A percentile compares a stretch with the other conserved stretches of the same genome.
Conservation (phyloP, 1,140 invertebrate genomes). For the Brachionus paranguensis region DNA sequence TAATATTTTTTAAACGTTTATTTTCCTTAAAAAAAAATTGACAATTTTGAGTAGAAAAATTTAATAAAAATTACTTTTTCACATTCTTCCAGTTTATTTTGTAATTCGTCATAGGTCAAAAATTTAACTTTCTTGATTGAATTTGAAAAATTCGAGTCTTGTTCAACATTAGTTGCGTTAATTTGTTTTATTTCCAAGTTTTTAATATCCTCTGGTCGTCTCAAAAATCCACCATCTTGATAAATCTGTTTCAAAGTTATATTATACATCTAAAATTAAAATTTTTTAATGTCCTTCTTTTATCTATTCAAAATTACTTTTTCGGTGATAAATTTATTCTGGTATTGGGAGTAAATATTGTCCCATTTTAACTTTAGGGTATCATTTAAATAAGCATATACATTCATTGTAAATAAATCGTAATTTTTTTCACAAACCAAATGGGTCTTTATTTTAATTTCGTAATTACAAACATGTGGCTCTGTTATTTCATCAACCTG, state of each 20-base stretch:
- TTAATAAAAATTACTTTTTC: neutral
- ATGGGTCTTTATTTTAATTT: neutral
- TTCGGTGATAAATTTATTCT: neutral
- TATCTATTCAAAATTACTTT: neutral
- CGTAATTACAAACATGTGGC: constrained; percentile 5
- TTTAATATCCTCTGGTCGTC: neutral
- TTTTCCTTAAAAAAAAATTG: neutral
- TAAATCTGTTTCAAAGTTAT: neutral
- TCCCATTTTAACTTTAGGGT: neutral
- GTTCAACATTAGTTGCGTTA: neutral
- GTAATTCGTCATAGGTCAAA: neutral
- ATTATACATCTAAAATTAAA: constrained; percentile 2
- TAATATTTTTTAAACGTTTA: neutral
- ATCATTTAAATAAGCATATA: constrained; percentile 5
- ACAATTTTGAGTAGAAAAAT: too few species aligned
- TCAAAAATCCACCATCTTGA: neutral
- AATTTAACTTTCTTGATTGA: neutral
- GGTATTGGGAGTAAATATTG: neutral
- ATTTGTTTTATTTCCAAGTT: neutral
- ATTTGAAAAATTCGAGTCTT: neutral
- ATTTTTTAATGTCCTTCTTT: neutral
- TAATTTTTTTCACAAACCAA: constrained; percentile 11
- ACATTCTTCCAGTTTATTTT: neutral
- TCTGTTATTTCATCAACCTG: constrained; percentile 3
- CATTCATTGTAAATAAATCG: constrained; percentile 5